These are phyloP conservation scores for Polyommatus icarus DNA, from an alignment of 2,888 invertebrate species.

Conservation along the genomic window DNA sequence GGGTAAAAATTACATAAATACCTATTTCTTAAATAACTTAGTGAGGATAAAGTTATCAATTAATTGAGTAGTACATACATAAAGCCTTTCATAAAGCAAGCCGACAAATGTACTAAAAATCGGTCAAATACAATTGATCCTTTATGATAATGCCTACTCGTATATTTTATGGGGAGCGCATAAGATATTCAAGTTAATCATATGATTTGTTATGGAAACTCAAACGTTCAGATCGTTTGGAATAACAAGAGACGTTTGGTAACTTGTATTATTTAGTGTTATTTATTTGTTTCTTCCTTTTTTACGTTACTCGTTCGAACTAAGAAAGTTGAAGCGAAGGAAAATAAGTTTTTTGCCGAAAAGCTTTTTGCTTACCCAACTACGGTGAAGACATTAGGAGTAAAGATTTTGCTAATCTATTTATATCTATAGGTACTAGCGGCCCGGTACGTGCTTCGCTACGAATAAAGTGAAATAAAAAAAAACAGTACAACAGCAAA, in stretches of 20 bases:
- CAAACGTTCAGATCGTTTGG: background rate
- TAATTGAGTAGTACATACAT: too few species aligned
- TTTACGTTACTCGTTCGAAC: background rate
- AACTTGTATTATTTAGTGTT: background rate
- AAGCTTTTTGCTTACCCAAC: too few species aligned
- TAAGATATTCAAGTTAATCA: slow-evolving; percentile 22
- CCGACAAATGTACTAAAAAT: background rate
- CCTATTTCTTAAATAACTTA: too few species aligned
- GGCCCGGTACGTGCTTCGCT: too few species aligned
- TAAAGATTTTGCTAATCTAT: too few species aligned
- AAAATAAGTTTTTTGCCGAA: background rate
- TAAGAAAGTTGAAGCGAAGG: background rate
- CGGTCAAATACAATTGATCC: background rate
- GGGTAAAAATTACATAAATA: too few species aligned
- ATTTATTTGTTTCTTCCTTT: background rate
- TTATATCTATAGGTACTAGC: too few species aligned
- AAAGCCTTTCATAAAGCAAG: too few species aligned
- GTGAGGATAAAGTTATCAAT: too few species aligned
- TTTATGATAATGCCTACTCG: background rate
- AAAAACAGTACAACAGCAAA: too few species aligned
- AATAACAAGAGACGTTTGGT: background rate
- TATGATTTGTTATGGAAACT: slow-evolving; percentile 19
- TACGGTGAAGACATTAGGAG: too few species aligned
- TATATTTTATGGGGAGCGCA: slow-evolving; percentile 11
- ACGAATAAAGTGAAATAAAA: too few species aligned